phyloP scores from a whole-genome alignment of 2,113 vertebrate species.

The Lepus europaeus region DNA sequence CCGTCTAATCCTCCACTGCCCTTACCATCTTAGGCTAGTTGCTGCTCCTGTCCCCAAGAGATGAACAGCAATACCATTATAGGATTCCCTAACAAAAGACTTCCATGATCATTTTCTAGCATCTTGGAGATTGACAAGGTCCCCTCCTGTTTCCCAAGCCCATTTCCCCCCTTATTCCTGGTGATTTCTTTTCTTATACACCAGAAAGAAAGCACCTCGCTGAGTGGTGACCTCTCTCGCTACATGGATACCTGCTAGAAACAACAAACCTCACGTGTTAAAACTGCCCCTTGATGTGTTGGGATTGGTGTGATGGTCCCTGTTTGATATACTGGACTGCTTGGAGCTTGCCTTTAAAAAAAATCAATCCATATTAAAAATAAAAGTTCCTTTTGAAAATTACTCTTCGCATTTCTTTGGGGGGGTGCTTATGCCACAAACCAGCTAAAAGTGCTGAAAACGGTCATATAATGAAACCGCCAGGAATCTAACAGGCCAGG shows the following conservation, averaged over 20 bases:
- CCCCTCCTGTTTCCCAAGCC: slow-evolving; percentile 89
- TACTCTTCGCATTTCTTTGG: slow-evolving; percentile 79
- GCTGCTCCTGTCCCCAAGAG: slow-evolving; percentile 86
- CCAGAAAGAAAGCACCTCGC: slow-evolving; percentile 89
- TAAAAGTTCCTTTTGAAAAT: slow-evolving; percentile 89
- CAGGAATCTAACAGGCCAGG: slow-evolving; percentile 43
- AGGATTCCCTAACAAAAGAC: slow-evolving; percentile 89
- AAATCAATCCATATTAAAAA: slow-evolving; percentile 90
- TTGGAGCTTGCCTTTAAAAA: slow-evolving; percentile 84
- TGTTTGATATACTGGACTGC: slow-evolving; percentile 86
- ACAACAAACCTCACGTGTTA: slow-evolving; percentile 87
- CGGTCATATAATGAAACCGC: slow-evolving; percentile 74
- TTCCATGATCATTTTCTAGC: slow-evolving; percentile 88
- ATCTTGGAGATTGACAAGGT: slow-evolving; percentile 89
- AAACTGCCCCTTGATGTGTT: slow-evolving; percentile 86
- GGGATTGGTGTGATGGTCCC: slow-evolving; percentile 83
- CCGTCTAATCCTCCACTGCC: slow-evolving; percentile 84
- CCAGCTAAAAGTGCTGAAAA: slow-evolving; percentile 73
- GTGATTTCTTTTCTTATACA: slow-evolving; percentile 91
- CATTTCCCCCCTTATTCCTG: slow-evolving; percentile 86
- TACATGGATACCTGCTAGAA: slow-evolving; percentile 86
- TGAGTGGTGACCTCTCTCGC: slow-evolving; percentile 87
- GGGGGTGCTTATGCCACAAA: slow-evolving; percentile 51
- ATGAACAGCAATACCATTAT: slow-evolving; percentile 88
- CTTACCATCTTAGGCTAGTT: slow-evolving; percentile 83